phyloP scores from a whole-genome alignment of 2,888 invertebrate genomes.

The Leptinotarsa peninsularis region DNA sequence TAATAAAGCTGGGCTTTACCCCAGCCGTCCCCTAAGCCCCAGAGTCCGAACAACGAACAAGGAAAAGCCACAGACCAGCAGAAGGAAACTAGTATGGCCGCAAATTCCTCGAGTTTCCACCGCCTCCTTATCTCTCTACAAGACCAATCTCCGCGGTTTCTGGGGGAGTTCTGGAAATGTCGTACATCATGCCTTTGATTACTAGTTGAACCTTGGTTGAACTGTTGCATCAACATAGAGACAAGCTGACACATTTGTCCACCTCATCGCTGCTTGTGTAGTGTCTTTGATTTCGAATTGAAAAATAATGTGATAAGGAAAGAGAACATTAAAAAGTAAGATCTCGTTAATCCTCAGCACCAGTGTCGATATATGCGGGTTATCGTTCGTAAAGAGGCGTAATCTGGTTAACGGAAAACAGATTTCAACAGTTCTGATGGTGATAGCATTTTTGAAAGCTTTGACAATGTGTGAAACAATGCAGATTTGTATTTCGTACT shows the following conservation, averaged over 20 bases:
- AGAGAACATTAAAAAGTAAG: no score
- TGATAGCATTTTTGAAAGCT: no score
- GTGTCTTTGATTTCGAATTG: no score
- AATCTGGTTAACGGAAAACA: no score
- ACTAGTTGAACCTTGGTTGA: background rate
- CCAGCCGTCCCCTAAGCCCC: slow-evolving; percentile 27
- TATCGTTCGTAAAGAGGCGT: no score
- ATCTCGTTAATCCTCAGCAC: no score
- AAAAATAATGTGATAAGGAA: no score
- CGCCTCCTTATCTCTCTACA: slow-evolving; percentile 51
- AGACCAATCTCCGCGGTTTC: slow-evolving; percentile 42
- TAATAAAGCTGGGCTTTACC: slow-evolving; percentile 24
- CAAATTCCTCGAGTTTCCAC: slow-evolving; percentile 54
- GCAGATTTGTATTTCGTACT: no score
- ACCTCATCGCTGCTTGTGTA: no score
- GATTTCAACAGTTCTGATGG: no score
- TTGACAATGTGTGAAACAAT: no score
- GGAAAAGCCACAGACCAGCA: slow-evolving; percentile 56
- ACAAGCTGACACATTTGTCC: background rate
- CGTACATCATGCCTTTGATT: slow-evolving; percentile 20
- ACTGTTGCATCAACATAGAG: slow-evolving; percentile 3
- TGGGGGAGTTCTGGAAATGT: slow-evolving; percentile 25
- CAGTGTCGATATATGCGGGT: no score
- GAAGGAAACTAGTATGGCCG: slow-evolving; percentile 48
- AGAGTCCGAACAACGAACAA: slow-evolving; percentile 29